A percentile compares a stretch with the other conserved stretches of the same genome.
phyloP scores from a whole-genome alignment of 2,113 vertebrate species.

The Elaphurus davidianus region DNA sequence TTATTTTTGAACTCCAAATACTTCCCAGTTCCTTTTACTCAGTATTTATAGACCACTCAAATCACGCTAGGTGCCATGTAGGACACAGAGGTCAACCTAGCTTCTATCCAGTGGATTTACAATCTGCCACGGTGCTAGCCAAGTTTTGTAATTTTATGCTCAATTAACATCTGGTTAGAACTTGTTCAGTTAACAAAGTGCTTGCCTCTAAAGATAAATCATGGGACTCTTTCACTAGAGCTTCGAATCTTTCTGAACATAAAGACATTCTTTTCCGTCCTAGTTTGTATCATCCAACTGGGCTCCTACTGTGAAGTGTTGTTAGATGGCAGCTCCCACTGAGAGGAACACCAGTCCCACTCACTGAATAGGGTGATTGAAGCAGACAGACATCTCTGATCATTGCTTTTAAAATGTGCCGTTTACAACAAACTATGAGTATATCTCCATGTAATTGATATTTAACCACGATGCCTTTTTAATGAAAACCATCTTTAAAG shows the following conservation, averaged over 20 bases:
- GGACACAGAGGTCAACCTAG: slow-evolving; percentile 57
- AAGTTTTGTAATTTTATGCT: slow-evolving; percentile 77
- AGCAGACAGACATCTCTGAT: slow-evolving; percentile 28
- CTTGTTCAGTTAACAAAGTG: slow-evolving; percentile 70
- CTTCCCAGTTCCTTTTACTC: slow-evolving; percentile 25
- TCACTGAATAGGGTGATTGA: slow-evolving; percentile 10
- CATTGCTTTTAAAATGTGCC: slow-evolving; percentile 20
- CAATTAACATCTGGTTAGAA: slow-evolving; percentile 77
- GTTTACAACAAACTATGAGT: background rate
- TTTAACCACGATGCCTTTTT: slow-evolving; percentile 30
- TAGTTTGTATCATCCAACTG: slow-evolving; percentile 55
- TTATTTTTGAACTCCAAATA: slow-evolving; percentile 33
- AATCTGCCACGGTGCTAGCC: slow-evolving; percentile 44
- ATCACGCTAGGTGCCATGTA: slow-evolving; percentile 33
- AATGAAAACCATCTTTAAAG: slow-evolving; percentile 5
- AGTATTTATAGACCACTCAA: slow-evolving; percentile 29
- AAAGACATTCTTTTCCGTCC: slow-evolving; percentile 58
- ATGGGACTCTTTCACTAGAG: slow-evolving; percentile 21
- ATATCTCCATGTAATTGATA: slow-evolving; percentile 44
- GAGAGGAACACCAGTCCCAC: slow-evolving; percentile 37
- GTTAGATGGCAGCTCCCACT: slow-evolving; percentile 47
- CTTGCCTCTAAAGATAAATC: slow-evolving; percentile 73
- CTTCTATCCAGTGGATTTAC: slow-evolving; percentile 64
- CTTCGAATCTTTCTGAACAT: slow-evolving; percentile 54
- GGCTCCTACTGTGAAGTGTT: slow-evolving; percentile 53